Evolutionary conservation across 1,140 invertebrate genomes (phyloP).

Genomic region (Agrypnia vestita): DNA sequence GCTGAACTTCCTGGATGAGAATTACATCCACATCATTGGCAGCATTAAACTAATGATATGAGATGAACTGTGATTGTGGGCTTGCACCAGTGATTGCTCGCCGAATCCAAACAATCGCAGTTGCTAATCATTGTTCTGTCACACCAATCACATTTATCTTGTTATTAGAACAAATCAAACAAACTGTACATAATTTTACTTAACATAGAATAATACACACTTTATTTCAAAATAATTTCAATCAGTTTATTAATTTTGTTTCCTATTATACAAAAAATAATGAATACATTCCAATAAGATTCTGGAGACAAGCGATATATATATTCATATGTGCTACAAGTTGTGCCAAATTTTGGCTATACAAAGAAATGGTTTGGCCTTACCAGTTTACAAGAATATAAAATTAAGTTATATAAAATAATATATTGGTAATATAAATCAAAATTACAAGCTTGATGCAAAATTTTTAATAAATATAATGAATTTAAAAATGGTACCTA

Average conservation of each 20-base stretch:
- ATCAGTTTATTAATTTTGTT: conserved; percentile 45
- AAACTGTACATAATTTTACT: too few species aligned
- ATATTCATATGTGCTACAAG: conserved; percentile 19
- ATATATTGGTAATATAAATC: conserved; percentile 20
- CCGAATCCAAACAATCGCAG: too few species aligned
- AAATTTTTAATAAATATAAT: conserved; percentile 22
- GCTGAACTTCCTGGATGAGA: too few species aligned
- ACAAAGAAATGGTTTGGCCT: conserved; percentile 22
- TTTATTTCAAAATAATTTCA: conserved; percentile 34
- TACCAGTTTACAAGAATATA: conserved; percentile 33
- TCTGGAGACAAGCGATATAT: conserved; percentile 21
- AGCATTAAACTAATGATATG: too few species aligned
- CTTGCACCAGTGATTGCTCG: too few species aligned
- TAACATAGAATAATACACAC: too few species aligned
- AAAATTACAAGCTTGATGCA: background rate
- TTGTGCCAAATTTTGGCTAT: conserved; percentile 12
- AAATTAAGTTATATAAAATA: conserved; percentile 31
- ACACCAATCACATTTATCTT: too few species aligned
- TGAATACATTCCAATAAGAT: conserved; percentile 20
- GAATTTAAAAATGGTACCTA: background rate
- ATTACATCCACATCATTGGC: too few species aligned
- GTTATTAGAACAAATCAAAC: too few species aligned
- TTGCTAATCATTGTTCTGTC: too few species aligned
- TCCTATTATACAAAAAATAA: conserved; percentile 32
- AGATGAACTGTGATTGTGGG: too few species aligned